Evolutionary conservation across 2,888 invertebrate genomes (phyloP), one percentile per base, ranked within the genome.

Genomic region (Limenitis camilla): DNA sequence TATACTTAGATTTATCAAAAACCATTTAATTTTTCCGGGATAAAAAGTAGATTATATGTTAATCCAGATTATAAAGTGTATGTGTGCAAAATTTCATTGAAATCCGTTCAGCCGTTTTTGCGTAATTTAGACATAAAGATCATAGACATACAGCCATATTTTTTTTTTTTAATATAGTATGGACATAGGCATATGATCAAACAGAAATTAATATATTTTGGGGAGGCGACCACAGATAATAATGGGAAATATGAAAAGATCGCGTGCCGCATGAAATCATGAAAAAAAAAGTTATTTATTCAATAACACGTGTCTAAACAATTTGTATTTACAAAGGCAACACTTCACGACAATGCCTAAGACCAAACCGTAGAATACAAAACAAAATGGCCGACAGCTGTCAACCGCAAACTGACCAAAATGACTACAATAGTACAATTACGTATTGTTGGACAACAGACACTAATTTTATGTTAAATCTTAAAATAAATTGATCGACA

Each of bases 381-480:
- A 44, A 19, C 44, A 50, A 56, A 53, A 56, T 56, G 53, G 56
- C 47, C 47, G 44, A 33, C 78, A 81, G 74, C 75, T 77, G 76
- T 72, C 73, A 72, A 81, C 84, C 84, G 65, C 83, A 84, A 73
- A 65, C 61, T 64, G 65, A 64, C 66, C 66, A 58, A 56, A 67
- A 67, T 65, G 61, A 62, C 58, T 51, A 62, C 60, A 62, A 61
- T 62, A 61, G 53, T 19, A 41, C 50, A 51, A 53, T 50, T 50
- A 47, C 28, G 41, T 42, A 55, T 52, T 55, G 53, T 56, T 49
- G 33, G 43, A 30, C 9, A 29, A 29, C 35, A 29, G 35, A 45
- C 30, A 45, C 45, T 38, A 38, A 45, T 45, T 45, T 38, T 19
- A 19, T 19, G 19, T 19, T 19, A 19, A 19, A 19, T 19, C 19